Percentiles rank a stretch among this genome's conserved stretches.
phyloP scores from a whole-genome alignment of 2,888 invertebrate species.

The Meiosimyza platycephala region DNA sequence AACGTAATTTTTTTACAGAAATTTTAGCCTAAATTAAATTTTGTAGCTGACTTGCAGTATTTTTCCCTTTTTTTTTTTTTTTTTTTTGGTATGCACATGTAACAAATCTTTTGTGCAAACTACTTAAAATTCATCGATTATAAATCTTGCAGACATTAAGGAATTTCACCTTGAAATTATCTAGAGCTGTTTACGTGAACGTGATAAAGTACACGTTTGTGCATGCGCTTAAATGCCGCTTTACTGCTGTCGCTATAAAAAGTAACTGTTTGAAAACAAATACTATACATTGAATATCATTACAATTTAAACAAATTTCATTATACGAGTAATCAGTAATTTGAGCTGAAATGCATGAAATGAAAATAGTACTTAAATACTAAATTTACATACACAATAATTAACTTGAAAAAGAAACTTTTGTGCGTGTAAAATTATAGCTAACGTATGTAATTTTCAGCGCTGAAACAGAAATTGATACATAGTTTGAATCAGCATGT shows the following conservation, averaged over 20 bases:
- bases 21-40: neutral
- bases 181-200: neutral
- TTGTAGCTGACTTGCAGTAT: neutral
- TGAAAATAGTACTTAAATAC: too few species aligned
- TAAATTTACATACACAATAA: too few species aligned
- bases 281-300: neutral
- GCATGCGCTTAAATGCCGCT: too few species aligned
- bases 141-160: constrained; percentile 4
- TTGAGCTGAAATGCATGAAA: too few species aligned
- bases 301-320: neutral
- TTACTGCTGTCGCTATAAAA: neutral
- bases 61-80: neutral
- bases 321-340: too few species aligned
- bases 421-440: too few species aligned
- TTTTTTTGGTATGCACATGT: constrained; percentile 9
- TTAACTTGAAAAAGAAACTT: too few species aligned
- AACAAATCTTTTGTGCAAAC: neutral
- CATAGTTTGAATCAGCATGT: too few species aligned
- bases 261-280: neutral
- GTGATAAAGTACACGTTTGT: too few species aligned
- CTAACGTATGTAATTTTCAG: too few species aligned
- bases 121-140: neutral
- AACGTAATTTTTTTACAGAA: neutral
- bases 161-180: constrained; percentile 20
- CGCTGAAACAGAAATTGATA: too few species aligned